Evolutionary conservation across 2,888 invertebrate species (phyloP), one percentile per base, ranked within the genome.

Genomic region (Hedychridium roseum): DNA sequence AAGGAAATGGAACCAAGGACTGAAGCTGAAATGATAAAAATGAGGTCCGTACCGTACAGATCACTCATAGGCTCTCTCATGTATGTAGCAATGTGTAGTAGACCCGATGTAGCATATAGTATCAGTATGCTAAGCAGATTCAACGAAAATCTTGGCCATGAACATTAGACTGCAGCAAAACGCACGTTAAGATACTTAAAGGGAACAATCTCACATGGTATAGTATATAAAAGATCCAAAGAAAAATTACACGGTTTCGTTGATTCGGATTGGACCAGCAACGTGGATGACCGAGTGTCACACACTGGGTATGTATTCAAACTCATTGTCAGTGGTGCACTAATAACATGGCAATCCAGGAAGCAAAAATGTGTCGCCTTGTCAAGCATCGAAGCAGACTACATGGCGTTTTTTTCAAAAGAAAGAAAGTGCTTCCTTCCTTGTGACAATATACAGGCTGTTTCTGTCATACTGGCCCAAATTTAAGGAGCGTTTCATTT

Each of bases 151-250:
- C 43, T 28, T 14, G 28, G 34, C 7, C 28, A 23, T 3, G 23
- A 11, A 2, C 50, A 50, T 15, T 50, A 43, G 50, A 23, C 17
- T 1, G 50, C 50, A 6, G 47, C 42, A 2, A 47, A 47, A 21
- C 17, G 47, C 1, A 48, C 23, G 9, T 23, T 23, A 6, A 23
- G 23, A 6, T 5, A 9, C 9, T 7, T 35, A 18, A 30, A 42
- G 17, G 47, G 36, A 7, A 36, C 42, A 2, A 23, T n/a, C n/a
- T n/a, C n/a, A n/a, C n/a, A n/a, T n/a, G n/a, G n/a, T n/a, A n/a
- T n/a, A n/a, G n/a, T n/a, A n/a, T n/a, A n/a, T n/a, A n/a, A n/a
- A n/a, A n/a, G n/a, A n/a, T n/a, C n/a, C n/a, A n/a, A n/a, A n/a
- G n/a, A n/a, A n/a, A n/a, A n/a, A n/a, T n/a, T n/a, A n/a, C n/a